Evolutionary conservation across 2,888 invertebrate genomes (phyloP), one percentile per base, ranked within the genome.

Genomic region (Campoplex capitator): DNA sequence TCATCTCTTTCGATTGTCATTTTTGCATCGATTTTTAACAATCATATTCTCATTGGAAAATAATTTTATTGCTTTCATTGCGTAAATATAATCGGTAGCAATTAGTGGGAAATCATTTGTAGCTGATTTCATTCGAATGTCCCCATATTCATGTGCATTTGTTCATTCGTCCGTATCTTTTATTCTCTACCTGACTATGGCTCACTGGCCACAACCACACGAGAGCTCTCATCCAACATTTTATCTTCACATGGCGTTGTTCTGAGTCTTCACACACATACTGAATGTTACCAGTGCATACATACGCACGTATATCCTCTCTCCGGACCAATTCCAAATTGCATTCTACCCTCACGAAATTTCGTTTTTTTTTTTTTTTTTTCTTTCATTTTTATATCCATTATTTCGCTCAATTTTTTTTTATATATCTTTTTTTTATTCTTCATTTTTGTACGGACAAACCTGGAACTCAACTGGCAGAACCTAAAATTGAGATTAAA

Each of bases 401-500:
- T 48, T 68, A 51, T 45, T 58, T 68, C n/a, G 23, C 48, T n/a
- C 48, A 35, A 48, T 18, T 38, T 51, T 80, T 74, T 81, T 67
- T 73, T 23, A 23, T 23, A 23, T 6, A 38, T 4, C 38, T 3
- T 38, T 38, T 73, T 74, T 81, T 67, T 74, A 62, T 62, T 28
- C 38, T 74, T 74, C 54, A 45, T 75, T 81, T 73, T 16, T 16
- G 1, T 13, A 42, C 58, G 13, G 11, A 32, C 28, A 8, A 62
- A 1, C 42, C 18, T 38, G 65, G 23, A 35, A 56, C 51, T 58
- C 48, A 28, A 48, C 23, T 42, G 71, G 65, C 48, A 56, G 62
- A 70, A 81, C 58, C 76, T 23, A 45, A 77, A 76, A 85, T 85
- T 76, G 65, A 62, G 54, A 76, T 81, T 70, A 51, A 75, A 80